Base-by-base conservation (phyloP, 2,888 invertebrate genomes). In the Noctua pronuba region DNA sequence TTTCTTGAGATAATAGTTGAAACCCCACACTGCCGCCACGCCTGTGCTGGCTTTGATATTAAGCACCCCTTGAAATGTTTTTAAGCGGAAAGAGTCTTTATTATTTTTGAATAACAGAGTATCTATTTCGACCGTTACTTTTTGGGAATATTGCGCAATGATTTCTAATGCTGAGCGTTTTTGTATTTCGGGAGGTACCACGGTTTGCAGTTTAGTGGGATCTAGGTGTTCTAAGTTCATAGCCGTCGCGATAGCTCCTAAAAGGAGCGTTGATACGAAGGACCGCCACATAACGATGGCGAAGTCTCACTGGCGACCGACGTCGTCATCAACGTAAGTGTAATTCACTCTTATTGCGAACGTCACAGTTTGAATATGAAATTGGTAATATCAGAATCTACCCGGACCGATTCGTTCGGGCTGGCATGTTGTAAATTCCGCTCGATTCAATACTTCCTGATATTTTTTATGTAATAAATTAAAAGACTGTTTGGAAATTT, bases 1-100 rank as follows among this genome's bases (percentile, higher is more conserved):
- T 90, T 98, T 97, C 93, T 99, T 99, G 60, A 99, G 94, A 92
- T 98, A 99, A 92, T 98, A 97, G 92, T 99, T 97, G 90, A 99
- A 98, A 0, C 98, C 99, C 97, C 98, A 98, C 0, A 98, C 97
- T 0, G 98, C 98, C 0, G 98, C 98, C 0, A 99, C 98, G 0
- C 99, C 99, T 28, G 98, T 97, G 46, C 97, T 98, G 0, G 97
- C 98, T 69, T 91, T 94, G 64, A 97, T 96, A 11, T 92, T 86
- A 3, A 97, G 87, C 11, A 84, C 77, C 1, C 92, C 93, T 46
- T 92, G 77, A 2, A 85, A 73, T 2, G 94, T 94, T 21, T 92
- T 90, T n/a, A 96, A 79, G 0, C 90, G 79, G 70, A 96, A 96
- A 2, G 92, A 91, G 72, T 96, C 96, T 88, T 95, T 96, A 11